Evolutionary conservation across 2,888 invertebrate genomes (phyloP), one percentile per base, ranked within the genome.

Genomic region (Silvanus unidentatus): DNA sequence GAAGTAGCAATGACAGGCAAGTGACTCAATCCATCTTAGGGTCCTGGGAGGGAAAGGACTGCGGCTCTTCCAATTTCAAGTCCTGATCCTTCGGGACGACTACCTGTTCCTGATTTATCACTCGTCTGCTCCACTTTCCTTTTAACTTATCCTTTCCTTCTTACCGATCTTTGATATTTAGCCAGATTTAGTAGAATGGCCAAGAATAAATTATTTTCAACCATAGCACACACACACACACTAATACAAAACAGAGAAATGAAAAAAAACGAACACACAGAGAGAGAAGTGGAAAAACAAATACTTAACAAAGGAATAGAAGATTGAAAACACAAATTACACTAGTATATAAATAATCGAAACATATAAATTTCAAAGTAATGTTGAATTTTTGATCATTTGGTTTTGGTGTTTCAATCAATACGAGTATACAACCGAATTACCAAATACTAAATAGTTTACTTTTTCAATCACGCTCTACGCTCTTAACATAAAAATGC

Each of bases 81-180:
- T 63, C 61, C 57, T 57, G 62, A 66, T 70, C 69, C 69, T 61
- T 43, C 63, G 68, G 69, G 68, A 68, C 60, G 63, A 57, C 65
- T 68, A 69, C 69, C 68, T 69, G 66, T 66, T 67, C 69, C 69
- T 70, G 71, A 71, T 71, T 71, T 71, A 70, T 71, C 64, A 66
- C 69, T 68, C 64, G 68, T 69, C 70, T 63, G 62, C 57, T 69
- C 67, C 69, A 69, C 69, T 68, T 68, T 68, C 65, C 54, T 61
- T 63, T 62, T 59, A 66, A 65, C 66, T 67, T 68, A 68, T 70
- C 69, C 63, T 62, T 62, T 62, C 61, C 58, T 65, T 62, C 58
- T 51, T 63, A 65, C 68, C 67, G 68, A 66, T 66, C 64, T 65
- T 64, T 65, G 68, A 70, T 70, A 70, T 69, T 70, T 69, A 69